Evolutionary conservation across 2,797 vertebrate genomes (phyloP), one percentile per base, ranked within the genome.

Genomic region (Gymnodraco acuticeps): DNA sequence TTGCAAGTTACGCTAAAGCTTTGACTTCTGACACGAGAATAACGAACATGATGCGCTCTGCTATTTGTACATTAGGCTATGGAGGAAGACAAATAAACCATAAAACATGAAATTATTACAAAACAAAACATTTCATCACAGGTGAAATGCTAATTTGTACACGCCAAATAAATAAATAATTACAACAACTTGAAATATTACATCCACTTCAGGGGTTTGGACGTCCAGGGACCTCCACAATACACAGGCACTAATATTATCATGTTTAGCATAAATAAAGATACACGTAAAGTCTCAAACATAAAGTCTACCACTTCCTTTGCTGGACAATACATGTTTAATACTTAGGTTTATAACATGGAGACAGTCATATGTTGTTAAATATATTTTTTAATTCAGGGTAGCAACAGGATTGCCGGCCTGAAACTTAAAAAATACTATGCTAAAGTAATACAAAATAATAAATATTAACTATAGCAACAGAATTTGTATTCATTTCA

Each of bases 1-100:
- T 50, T 42, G 84, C 77, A 91, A 91, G 81, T 80, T 47, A 88
- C 76, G 9, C 68, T 71, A 74, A 91, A 91, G 72, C 71, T 75
- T 88, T 16, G 64, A 89, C 90, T 82, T 83, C 80, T 82, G 87
- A 94, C 90, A 94, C 68, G 56, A 77, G 58, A 87, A 85, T 81
- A 89, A 94, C 91, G 86, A 83, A 79, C 91, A 90, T 91, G 84
- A 92, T 90, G 91, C 89, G 84, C 88, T 87, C 91, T 91, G 90
- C 92, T 58, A 84, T 95, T 95, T 96, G 92, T 95, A 96, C 94
- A 94, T 87, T 94, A 96, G 93, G 94, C 94, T 95, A 93, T 86
- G 93, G 89, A 94, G 93, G 95, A 96, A 97, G 96, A 97, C 93
- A 77, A 79, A 92, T 93, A 92, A 93, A 87, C 55, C 38, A 67